Base-by-base conservation (phyloP, 2,113 vertebrate species). In the Eubucco bourcierii region DNA sequence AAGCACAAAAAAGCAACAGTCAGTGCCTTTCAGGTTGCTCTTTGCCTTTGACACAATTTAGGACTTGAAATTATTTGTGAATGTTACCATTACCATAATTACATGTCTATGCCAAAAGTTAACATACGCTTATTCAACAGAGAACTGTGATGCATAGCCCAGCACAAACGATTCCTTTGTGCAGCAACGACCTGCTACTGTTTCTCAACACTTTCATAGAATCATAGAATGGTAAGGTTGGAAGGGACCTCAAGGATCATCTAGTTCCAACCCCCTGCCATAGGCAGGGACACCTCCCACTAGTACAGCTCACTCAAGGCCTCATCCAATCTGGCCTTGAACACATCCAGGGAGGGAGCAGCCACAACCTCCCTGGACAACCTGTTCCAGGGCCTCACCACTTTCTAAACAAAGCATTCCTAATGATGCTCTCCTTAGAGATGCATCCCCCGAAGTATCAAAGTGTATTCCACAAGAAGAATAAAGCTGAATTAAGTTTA, bases 101-200 rank as follows among this genome's bases (percentile, higher is more conserved):
- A 72, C 7, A 24, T 0, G 4, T 74, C 59, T 14, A 52, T 14
- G 31, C 6, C 13, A 23, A 64, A 73, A 74, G 9, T 33, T 47
- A 84, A 46, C 9, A 66, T 4, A 33, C 4, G 15, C 11, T 82
- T 79, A 76, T 34, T 84, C 34, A 71, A 70, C 14, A 76, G 23
- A 33, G 11, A 78, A 68, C 33, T 56, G 25, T 6, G 52, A 56
- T 3, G 6, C 0, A 0, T 4, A 66, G 9, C 11, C 10, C 10
- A 33, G 20, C 7, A 39, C 17, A 70, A 75, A 66, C 19, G 10
- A 63, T 1, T 50, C 6, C 19, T 16, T 55, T 80, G 24, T 53
- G 52, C 24, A 53, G 47, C 24, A 53, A 25, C 9, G 77, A 60
- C 16, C 19, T 41, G 8, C 33, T 59, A 39, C 14, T 46, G 46